Conservation (phyloP, 92 coral and sea anemone species). For the Epizoanthus illoricatus region DNA sequence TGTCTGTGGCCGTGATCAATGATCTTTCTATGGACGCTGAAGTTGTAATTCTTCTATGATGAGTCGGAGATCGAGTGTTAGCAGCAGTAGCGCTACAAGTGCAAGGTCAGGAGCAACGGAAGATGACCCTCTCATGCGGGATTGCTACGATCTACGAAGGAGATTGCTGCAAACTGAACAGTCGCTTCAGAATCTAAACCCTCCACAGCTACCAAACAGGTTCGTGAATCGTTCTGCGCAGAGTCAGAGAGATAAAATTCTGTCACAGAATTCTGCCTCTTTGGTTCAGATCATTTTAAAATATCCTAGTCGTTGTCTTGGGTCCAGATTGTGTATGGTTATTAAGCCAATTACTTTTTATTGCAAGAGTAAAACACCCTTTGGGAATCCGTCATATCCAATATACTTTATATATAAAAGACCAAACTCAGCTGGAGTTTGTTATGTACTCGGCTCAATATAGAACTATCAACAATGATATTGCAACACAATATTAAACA, state of each 20-base stretch:
- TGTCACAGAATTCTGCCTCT: not conserved
- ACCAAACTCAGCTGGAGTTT: not conserved
- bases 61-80: slow-evolving; percentile 97
- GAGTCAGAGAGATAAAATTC: not conserved
- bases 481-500: not conserved
- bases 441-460: not conserved
- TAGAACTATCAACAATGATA: not conserved
- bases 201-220: slow-evolving; percentile 77
- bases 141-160: slow-evolving; percentile 93
- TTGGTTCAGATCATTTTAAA: not conserved
- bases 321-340: too few relatives aligned
- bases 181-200: slow-evolving; percentile 92
- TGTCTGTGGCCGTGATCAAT: not conserved
- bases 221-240: not conserved
- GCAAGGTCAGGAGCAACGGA: slow-evolving; percentile 80
- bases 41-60: slow-evolving; percentile 48
- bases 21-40: slow-evolving; percentile 5
- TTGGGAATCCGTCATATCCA: not conserved
- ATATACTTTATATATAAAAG: not conserved
- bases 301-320: too few relatives aligned
- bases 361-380: not conserved
- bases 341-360: too few relatives aligned
- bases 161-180: slow-evolving; percentile 95
- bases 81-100: slow-evolving; percentile 85
- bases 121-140: slow-evolving; percentile 97